Percentiles rank a stretch among this genome's conserved stretches.
Conservation (phyloP, 2,888 invertebrate genomes). For the Cerceris rybyensis region DNA sequence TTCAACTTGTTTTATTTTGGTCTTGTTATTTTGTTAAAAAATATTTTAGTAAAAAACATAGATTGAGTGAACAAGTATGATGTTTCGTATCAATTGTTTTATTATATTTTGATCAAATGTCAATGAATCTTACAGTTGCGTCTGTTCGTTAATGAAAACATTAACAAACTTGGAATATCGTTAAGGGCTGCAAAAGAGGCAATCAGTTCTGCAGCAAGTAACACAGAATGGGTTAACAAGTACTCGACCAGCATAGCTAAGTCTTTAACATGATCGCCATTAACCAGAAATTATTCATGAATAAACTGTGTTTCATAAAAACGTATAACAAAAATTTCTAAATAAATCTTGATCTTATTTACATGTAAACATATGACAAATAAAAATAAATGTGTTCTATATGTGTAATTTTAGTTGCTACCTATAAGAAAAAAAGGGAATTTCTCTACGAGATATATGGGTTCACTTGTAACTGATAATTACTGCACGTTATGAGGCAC, state of each 20-base stretch:
- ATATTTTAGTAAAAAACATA: not conserved
- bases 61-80: not conserved
- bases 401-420: too few relatives aligned
- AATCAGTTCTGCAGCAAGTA: conserved; percentile 47
- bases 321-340: too few relatives aligned
- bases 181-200: conserved; percentile 53
- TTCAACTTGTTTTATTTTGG: too few relatives aligned
- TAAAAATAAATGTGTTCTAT: too few relatives aligned
- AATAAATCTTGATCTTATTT: too few relatives aligned
- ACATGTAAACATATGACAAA: too few relatives aligned
- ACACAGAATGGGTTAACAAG: conserved; percentile 64
- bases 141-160: conserved; percentile 55
- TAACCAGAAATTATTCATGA: too few relatives aligned
- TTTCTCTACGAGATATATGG: too few relatives aligned
- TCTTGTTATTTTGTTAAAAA: not conserved
- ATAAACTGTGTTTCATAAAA: too few relatives aligned
- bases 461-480: too few relatives aligned
- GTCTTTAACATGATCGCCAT: not conserved
- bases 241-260: conserved; percentile 52
- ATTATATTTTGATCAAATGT: not conserved
- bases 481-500: too few relatives aligned
- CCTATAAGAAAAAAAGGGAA: too few relatives aligned
- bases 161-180: conserved; percentile 48
- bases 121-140: conserved; percentile 60
- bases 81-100: not conserved